Evolutionary conservation across 1,140 invertebrate genomes (phyloP).

Genomic region (Agraylea sexmaculata): DNA sequence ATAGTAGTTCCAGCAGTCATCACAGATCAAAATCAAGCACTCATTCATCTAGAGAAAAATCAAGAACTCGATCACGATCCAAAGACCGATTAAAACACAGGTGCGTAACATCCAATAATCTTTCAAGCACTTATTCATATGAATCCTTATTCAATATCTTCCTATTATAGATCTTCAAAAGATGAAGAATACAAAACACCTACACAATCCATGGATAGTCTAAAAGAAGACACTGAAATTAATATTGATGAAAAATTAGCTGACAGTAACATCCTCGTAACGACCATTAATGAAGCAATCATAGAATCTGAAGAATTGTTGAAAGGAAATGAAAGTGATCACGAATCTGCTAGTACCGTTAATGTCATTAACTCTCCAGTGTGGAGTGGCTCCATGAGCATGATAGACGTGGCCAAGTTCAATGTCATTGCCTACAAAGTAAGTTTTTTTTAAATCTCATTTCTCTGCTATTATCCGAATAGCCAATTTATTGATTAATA

Average conservation of each 20-base stretch:
- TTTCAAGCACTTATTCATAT: not conserved
- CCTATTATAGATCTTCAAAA: conserved; percentile 10
- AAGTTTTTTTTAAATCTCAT: conserved; percentile 16
- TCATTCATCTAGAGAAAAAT: too few relatives aligned
- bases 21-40: too few relatives aligned
- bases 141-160: not conserved
- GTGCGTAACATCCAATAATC: conserved; percentile 15
- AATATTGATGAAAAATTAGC: not conserved
- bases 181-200: conserved; percentile 10
- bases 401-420: conserved; percentile 85
- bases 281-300: not conserved
- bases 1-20: too few relatives aligned
- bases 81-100: conserved; percentile 21
- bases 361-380: conserved; percentile 41
- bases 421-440: conserved; percentile 73
- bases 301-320: conserved; percentile 5
- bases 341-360: conserved; percentile 48
- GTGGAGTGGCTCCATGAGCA: conserved; percentile 81
- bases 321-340: conserved; percentile 45
- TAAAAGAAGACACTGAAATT: conserved; percentile 6
- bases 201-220: too few relatives aligned
- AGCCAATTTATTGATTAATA: too few relatives aligned
- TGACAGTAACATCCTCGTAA: not conserved
- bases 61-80: too few relatives aligned
- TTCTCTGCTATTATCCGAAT: too few relatives aligned